Conservation (phyloP, 2,797 vertebrate genomes). For the Malurus leucopterus region DNA sequence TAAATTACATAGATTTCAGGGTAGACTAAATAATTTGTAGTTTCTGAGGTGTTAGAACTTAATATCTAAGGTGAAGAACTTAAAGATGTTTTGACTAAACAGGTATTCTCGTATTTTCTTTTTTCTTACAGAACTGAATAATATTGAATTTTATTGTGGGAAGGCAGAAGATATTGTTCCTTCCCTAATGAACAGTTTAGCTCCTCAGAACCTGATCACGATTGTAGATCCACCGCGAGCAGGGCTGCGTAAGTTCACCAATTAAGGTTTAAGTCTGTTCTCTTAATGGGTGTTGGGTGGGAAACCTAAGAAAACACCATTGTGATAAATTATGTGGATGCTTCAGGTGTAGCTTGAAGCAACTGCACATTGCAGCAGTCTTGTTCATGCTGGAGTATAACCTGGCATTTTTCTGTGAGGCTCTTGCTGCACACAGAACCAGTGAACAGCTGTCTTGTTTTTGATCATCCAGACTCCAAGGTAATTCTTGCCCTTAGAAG, state of each 20-base stretch:
- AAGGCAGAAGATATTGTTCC: slow-evolving; percentile 93
- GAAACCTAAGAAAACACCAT: background rate
- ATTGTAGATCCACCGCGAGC: slow-evolving; percentile 93
- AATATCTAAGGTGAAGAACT: background rate
- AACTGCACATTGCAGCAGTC: background rate
- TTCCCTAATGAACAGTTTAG: slow-evolving; percentile 79
- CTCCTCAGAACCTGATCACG: slow-evolving; percentile 80
- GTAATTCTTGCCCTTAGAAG: slow-evolving; percentile 90
- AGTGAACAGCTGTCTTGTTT: background rate
- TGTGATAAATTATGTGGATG: background rate
- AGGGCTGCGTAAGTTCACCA: slow-evolving; percentile 87
- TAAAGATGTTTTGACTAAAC: background rate
- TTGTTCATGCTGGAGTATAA: background rate
- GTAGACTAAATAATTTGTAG: background rate
- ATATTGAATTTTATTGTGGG: slow-evolving; percentile 90
- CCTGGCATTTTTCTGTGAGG: background rate
- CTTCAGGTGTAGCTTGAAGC: background rate
- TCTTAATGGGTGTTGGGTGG: background rate
- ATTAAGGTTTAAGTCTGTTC: background rate
- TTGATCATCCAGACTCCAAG: slow-evolving; percentile 83
- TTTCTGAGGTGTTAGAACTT: background rate
- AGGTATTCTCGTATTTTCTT: background rate
- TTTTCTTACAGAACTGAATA: slow-evolving; percentile 78
- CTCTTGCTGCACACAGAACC: background rate
- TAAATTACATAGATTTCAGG: background rate